These are phyloP conservation scores for Formica selysi DNA, from an alignment of 1,140 invertebrate genomes.

Conservation along the genomic window DNA sequence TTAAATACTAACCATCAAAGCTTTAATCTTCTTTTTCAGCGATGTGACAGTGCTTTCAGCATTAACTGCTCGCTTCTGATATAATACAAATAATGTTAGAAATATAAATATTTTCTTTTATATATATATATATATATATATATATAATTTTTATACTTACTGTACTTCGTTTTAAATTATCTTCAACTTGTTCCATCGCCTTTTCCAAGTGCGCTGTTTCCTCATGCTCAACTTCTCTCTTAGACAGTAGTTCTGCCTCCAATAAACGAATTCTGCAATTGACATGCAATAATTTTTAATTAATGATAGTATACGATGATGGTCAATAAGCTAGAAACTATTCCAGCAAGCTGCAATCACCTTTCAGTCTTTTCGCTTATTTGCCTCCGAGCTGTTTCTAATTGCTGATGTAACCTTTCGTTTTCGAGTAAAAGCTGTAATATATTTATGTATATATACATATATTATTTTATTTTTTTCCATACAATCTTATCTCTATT, in stretches of 20 bases:
- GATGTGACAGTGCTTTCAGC: constrained; percentile 87
- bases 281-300: neutral
- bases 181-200: constrained; percentile 88
- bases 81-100: constrained; percentile 72
- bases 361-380: constrained; percentile 86
- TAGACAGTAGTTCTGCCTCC: constrained; percentile 87
- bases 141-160: constrained; percentile 80
- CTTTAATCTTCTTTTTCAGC: constrained; percentile 88
- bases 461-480: neutral
- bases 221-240: constrained; percentile 85
- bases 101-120: no score
- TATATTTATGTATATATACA: neutral
- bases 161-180: constrained; percentile 87
- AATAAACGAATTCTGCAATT: constrained; percentile 76
- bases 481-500: neutral
- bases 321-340: constrained; percentile 7
- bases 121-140: no score
- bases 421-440: constrained; percentile 86
- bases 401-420: constrained; percentile 87
- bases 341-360: constrained; percentile 67
- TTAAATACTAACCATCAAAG: constrained; percentile 85
- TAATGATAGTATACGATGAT: no score
- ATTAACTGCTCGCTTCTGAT: constrained; percentile 86
- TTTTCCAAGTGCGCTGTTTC: constrained; percentile 87
- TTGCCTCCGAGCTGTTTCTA: constrained; percentile 86